Conservation (phyloP, 2,113 vertebrate genomes). For the Egretta garzetta region DNA sequence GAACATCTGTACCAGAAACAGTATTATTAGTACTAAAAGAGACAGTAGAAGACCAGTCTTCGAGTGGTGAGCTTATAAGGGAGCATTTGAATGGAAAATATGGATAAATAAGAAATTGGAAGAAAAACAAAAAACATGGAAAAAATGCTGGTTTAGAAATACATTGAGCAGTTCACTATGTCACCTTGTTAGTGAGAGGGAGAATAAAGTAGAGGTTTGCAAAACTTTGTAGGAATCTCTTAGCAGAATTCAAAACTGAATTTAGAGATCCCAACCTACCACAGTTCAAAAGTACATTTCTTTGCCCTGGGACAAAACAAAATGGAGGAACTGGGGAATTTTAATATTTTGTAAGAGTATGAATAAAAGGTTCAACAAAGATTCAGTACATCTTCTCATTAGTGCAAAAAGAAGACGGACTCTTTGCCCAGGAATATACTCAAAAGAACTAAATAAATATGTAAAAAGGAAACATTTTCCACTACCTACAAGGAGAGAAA, state of each 20-base stretch:
- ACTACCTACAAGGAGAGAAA: slow-evolving; percentile 55
- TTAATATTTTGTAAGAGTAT: not conserved
- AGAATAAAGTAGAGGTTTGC: not conserved
- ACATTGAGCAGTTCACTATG: not conserved
- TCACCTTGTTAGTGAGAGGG: not conserved
- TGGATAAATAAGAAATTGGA: not conserved
- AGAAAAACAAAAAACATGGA: too few relatives aligned
- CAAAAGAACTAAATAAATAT: slow-evolving; percentile 54
- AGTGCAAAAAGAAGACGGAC: not conserved
- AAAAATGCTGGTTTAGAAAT: not conserved
- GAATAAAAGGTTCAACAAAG: not conserved
- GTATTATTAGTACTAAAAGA: not conserved
- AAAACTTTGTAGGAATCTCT: not conserved
- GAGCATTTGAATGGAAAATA: not conserved
- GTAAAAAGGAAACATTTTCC: slow-evolving; percentile 63
- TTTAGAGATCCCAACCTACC: not conserved
- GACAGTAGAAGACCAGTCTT: not conserved
- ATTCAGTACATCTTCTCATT: not conserved
- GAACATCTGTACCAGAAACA: not conserved
- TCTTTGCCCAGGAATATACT: not conserved
- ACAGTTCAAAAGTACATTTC: not conserved
- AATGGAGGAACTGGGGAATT: not conserved
- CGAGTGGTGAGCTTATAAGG: not conserved
- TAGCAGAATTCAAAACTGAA: not conserved
- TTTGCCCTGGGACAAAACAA: not conserved